Base-by-base conservation (phyloP, 2,888 invertebrate genomes). In the Cremastobaeus sp. region DNA sequence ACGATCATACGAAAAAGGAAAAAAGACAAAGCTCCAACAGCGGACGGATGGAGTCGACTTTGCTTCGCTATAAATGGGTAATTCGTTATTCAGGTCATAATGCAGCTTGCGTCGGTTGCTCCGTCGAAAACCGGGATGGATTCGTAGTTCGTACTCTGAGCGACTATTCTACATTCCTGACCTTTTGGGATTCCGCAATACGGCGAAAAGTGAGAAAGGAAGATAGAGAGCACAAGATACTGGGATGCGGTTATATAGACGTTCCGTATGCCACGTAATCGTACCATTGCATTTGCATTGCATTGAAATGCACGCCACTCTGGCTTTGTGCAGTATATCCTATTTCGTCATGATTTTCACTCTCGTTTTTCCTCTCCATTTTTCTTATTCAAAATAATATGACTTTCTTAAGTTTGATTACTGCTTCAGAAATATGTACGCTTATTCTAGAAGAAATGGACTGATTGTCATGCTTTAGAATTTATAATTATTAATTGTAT, bases 11-110 rank as follows among this genome's bases (percentile, higher is more conserved):
- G n/a, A n/a, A n/a, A n/a, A n/a, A n/a, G n/a, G n/a, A n/a, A n/a
- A n/a, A n/a, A n/a, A n/a, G n/a, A n/a, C n/a, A n/a, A n/a, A n/a
- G n/a, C n/a, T n/a, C n/a, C n/a, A n/a, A n/a, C n/a, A n/a, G n/a
- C n/a, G n/a, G n/a, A n/a, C n/a, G n/a, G n/a, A n/a, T n/a, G n/a
- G n/a, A n/a, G n/a, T 75, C 62, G 71, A 71, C 62, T 75, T 71
- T 72, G 64, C 59, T 78, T 81, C 80, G 15, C 14, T 57, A 78
- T 82, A 82, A 83, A 83, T 78, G 79, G 78, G 76, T 82, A 80
- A 83, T 83, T 81, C 81, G 80, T 79, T 80, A 83, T 83, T 83
- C 83, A 78, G 82, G 82, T 79, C 83, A 81, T 83, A 83, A 82
- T 79, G 78, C 71, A 76, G 76, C 73, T 76, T 75, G 74, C 68